Evolutionary conservation across 2,113 vertebrate species (phyloP), one percentile per base, ranked within the genome.

Genomic region (Leptobrachium ailaonicum): DNA sequence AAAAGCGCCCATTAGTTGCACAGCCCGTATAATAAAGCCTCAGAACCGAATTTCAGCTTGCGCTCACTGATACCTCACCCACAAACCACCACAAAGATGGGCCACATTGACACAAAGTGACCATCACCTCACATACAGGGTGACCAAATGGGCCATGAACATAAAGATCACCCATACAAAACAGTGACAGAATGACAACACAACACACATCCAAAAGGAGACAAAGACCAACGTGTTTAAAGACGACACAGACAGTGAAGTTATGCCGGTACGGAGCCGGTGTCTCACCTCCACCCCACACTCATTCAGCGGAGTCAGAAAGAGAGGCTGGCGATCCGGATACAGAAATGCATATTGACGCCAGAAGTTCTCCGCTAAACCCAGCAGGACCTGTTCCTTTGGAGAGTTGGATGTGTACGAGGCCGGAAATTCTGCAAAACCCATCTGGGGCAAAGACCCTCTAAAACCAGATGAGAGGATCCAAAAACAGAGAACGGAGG

Each of bases 281-380:
- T 2, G 44, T 60, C 82, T 67, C 88, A 98, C 97, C 83, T 94
- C 85, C 11, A 97, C 83, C 0, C 91, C 89, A 13, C 92, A 97
- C 82, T 98, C 96, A 0, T 99, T 99, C 70, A 86, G 3, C 0
- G 95, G 96, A 54, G 89, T 84, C 56, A 97, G 87, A 82, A 98
- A 91, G 75, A 97, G 95, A 0, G 88, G 90, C 68, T 93, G 90
- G 2, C 95, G 94, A 9, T 95, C 92, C 0, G 96, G 96, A 82
- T 88, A 95, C 71, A 98, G 83, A 73, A 93, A 87, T 0, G 66
- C 69, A 43, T 94, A 98, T 84, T 97, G 96, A 62, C 74, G 81
- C 41, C 88, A 83, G 85, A 97, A 98, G 84, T 88, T 94, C 47
- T 93, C 89, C 0, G 93, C 91, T 0, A 96, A 83, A 7, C 69